Conservation (phyloP, 2,888 invertebrate genomes). For the Xestia xanthographa region DNA sequence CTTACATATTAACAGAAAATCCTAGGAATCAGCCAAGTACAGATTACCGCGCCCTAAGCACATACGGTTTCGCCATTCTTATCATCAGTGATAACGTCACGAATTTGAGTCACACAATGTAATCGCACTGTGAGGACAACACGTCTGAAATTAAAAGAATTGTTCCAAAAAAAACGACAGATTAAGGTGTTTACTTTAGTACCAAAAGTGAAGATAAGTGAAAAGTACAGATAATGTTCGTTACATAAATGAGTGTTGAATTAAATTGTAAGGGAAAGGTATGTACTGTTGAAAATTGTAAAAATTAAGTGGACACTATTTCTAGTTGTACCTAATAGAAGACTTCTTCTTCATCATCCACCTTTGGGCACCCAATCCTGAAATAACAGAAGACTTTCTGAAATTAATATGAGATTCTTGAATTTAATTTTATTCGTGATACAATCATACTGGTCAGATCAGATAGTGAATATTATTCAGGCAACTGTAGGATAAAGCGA, state of each 20-base stretch:
- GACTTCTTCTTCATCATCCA: neutral
- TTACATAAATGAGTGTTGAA: constrained; percentile 47
- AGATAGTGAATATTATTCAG: constrained; percentile 6
- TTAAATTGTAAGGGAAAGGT: constrained; percentile 50
- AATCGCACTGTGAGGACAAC: constrained; percentile 73
- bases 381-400: neutral
- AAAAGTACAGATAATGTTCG: constrained; percentile 61
- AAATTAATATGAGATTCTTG: neutral
- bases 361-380: neutral
- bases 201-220: constrained; percentile 58
- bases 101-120: constrained; percentile 84
- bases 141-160: constrained; percentile 71
- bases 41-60: constrained; percentile 63
- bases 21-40: constrained; percentile 37
- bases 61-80: constrained; percentile 76
- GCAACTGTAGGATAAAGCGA: constrained; percentile 8
- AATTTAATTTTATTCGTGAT: neutral
- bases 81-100: constrained; percentile 85
- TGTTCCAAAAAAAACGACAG: constrained; percentile 30
- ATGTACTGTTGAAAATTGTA: constrained; percentile 18
- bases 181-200: constrained; percentile 40
- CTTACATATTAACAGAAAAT: constrained; percentile 39
- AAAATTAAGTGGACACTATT: constrained; percentile 4
- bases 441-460: neutral
- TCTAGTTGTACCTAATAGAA: neutral